A percentile compares a stretch with the other conserved stretches of the same genome.
Evolutionary conservation across 2,113 vertebrate genomes (phyloP).

Genomic region (Nansenia antarctica): DNA sequence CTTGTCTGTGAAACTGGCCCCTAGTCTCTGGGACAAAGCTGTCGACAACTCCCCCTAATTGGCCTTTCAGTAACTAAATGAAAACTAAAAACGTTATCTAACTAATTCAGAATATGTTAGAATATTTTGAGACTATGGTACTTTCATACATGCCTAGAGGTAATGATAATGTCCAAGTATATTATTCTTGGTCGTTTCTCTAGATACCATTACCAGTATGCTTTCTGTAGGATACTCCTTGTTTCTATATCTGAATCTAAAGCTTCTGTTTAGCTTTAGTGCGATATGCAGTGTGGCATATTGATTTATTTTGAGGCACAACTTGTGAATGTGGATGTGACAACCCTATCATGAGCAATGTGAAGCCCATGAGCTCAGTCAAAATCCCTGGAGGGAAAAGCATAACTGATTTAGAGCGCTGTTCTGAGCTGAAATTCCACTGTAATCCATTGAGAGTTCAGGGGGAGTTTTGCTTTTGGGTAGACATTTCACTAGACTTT

Average conservation of each 20-base stretch:
- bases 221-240: neutral
- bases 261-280: neutral
- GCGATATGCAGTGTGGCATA: neutral
- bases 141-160: neutral
- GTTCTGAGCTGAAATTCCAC: conserved; percentile 72
- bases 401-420: conserved; percentile 77
- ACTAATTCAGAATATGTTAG: neutral
- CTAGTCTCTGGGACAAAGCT: neutral
- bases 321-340: conserved; percentile 63
- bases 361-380: conserved; percentile 65
- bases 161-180: neutral
- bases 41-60: conserved; percentile 7
- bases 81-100: neutral
- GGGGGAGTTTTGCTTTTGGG: conserved; percentile 70
- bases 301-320: conserved; percentile 38
- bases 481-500: conserved; percentile 68
- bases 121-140: neutral
- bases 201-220: neutral
- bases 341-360: conserved; percentile 69
- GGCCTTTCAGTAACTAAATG: neutral
- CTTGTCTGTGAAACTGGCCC: too few relatives aligned
- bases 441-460: conserved; percentile 74
- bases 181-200: neutral
- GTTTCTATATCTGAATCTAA: neutral
- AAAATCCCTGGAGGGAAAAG: conserved; percentile 64